Evolutionary conservation across 1,140 invertebrate species (phyloP).

Genomic region (Drosophila bifasciata): DNA sequence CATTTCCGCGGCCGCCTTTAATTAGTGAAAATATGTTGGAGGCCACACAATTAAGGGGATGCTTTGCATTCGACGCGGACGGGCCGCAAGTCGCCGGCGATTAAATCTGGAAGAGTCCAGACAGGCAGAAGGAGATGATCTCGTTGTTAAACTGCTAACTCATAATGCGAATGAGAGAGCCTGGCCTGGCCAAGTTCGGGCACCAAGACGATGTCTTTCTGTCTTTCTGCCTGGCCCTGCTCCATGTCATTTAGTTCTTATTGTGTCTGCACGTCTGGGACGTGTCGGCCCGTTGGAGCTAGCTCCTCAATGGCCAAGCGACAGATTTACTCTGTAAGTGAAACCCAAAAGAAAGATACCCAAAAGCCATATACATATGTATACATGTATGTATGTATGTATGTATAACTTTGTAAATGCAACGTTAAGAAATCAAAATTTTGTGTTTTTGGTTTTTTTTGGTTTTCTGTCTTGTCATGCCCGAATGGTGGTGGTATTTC

Average conservation of each 20-base stretch:
- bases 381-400: constrained; percentile 46
- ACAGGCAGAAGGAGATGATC: constrained; percentile 68
- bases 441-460: constrained; percentile 24
- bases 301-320: constrained; percentile 56
- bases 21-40: constrained; percentile 57
- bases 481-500: constrained; percentile 40
- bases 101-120: constrained; percentile 69
- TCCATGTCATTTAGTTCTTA: constrained; percentile 74
- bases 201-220: too few species aligned
- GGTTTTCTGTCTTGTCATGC: constrained; percentile 74
- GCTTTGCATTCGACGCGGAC: constrained; percentile 23
- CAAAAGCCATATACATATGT: constrained; percentile 21
- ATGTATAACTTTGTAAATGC: constrained; percentile 56
- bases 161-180: constrained; percentile 53
- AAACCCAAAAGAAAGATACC: constrained; percentile 46
- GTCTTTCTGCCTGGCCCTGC: constrained; percentile 18
- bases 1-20: constrained; percentile 34
- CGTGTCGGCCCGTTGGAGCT: constrained; percentile 55
- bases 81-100: constrained; percentile 48
- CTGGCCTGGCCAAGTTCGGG: neutral
- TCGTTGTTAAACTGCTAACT: constrained; percentile 74
- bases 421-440: constrained; percentile 44
- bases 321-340: constrained; percentile 69
- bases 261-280: constrained; percentile 77
- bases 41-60: constrained; percentile 70